phyloP scores from a whole-genome alignment of 2,797 vertebrate genomes.

The Syndactyla subalaris region DNA sequence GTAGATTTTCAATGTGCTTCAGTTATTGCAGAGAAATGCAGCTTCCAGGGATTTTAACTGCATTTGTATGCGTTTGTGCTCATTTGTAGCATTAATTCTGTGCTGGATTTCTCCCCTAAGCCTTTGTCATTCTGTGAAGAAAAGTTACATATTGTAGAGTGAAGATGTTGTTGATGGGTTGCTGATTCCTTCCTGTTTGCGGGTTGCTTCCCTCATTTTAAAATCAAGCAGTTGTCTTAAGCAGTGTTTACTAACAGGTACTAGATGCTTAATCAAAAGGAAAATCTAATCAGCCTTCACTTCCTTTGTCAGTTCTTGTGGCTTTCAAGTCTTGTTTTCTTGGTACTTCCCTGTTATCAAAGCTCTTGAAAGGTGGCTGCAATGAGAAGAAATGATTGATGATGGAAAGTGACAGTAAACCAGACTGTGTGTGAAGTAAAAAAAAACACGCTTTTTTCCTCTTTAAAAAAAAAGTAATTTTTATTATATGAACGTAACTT shows the following conservation, averaged over 20 bases:
- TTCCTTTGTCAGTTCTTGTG: neutral
- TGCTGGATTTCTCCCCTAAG: neutral
- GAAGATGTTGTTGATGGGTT: neutral
- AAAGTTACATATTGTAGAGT: neutral
- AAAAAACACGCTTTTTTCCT: neutral
- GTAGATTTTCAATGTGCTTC: neutral
- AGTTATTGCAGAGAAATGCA: neutral
- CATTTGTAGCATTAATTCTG: neutral
- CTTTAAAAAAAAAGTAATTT: neutral
- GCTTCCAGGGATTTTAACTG: neutral
- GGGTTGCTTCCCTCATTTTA: neutral
- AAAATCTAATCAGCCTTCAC: neutral
- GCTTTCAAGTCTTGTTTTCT: slow-evolving; percentile 4
- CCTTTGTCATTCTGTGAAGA: neutral
- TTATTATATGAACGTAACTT: neutral
- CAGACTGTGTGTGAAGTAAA: neutral
- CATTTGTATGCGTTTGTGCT: neutral
- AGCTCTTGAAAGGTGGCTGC: neutral
- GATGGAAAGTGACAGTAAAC: neutral
- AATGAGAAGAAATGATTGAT: neutral
- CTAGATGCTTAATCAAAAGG: neutral
- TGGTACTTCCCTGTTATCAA: neutral
- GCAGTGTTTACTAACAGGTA: neutral
- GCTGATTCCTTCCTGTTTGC: neutral
- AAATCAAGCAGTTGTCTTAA: neutral